phyloP scores from a whole-genome alignment of 2,797 vertebrate genomes.

The Salarias fasciatus region DNA sequence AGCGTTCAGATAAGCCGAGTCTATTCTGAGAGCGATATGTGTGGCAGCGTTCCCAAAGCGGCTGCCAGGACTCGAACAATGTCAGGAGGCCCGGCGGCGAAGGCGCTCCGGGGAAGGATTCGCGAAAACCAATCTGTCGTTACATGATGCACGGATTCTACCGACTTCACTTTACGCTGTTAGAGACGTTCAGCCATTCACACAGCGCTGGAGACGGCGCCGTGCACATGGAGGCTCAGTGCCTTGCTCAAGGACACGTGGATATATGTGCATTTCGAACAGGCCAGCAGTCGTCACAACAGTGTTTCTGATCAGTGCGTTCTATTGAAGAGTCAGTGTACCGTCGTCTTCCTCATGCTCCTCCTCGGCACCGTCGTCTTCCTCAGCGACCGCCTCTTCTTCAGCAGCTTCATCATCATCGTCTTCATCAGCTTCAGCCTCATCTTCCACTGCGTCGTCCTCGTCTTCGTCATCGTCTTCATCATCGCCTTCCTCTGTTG shows the following conservation, averaged over 20 bases:
- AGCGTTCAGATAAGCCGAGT: constrained; percentile 51
- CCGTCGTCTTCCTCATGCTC: constrained; percentile 35
- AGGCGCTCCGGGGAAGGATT: not conserved
- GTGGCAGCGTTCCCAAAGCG: constrained; percentile 25
- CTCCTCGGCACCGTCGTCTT: not conserved
- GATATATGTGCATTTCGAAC: too few relatives aligned
- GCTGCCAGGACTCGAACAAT: constrained; percentile 2
- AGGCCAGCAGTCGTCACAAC: too few relatives aligned
- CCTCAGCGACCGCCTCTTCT: constrained; percentile 1
- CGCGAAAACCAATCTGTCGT: too few relatives aligned
- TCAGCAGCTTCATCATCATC: not conserved
- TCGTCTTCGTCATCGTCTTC: not conserved
- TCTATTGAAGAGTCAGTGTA: not conserved
- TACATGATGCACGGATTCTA: too few relatives aligned
- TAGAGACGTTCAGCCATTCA: too few relatives aligned
- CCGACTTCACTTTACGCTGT: too few relatives aligned
- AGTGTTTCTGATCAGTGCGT: too few relatives aligned
- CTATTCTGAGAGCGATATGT: constrained; percentile 71
- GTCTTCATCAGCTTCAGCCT: rapidly evolving
- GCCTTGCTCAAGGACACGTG: too few relatives aligned
- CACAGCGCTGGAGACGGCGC: too few relatives aligned
- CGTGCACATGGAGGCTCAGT: too few relatives aligned
- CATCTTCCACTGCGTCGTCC: not conserved
- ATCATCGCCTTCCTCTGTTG: too few relatives aligned
- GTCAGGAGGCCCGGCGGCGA: not conserved